A percentile compares a stretch with the other conserved stretches of the same genome.
Evolutionary conservation across 2,113 vertebrate species (phyloP).

Genomic region (Leucosticte australis): DNA sequence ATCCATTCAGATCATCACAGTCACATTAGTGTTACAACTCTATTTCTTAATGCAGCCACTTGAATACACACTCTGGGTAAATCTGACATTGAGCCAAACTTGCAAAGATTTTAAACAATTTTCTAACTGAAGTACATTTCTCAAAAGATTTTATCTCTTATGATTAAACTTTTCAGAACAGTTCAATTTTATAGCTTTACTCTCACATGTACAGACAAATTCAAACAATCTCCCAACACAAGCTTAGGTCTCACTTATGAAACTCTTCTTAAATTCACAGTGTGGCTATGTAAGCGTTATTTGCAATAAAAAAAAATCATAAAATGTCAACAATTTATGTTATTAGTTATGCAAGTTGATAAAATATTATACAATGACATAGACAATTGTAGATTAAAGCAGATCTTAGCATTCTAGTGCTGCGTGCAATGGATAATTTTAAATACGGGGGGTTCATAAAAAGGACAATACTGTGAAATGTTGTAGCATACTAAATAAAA

Average conservation of each 20-base stretch:
- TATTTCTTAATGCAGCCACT: background rate
- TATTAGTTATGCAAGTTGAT: background rate
- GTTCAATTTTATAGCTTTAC: background rate
- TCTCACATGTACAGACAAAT: background rate
- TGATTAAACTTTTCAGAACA: background rate
- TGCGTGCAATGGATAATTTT: background rate
- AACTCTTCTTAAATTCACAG: background rate
- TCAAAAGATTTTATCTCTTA: background rate
- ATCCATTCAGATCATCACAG: background rate
- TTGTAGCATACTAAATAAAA: background rate
- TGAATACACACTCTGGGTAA: background rate
- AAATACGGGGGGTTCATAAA: background rate
- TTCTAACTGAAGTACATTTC: background rate
- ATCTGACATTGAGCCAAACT: background rate
- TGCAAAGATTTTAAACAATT: background rate
- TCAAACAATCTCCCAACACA: background rate
- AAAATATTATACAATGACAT: background rate
- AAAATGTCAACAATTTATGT: background rate
- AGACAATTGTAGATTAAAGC: background rate
- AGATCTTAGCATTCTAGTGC: background rate
- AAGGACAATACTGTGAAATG: background rate
- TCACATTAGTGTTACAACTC: background rate
- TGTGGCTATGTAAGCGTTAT: fast-evolving
- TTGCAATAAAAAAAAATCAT: background rate
- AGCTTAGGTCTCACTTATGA: background rate